phyloP scores from a whole-genome alignment of 2,113 vertebrate genomes.

The Syrrhaptes paradoxus region DNA sequence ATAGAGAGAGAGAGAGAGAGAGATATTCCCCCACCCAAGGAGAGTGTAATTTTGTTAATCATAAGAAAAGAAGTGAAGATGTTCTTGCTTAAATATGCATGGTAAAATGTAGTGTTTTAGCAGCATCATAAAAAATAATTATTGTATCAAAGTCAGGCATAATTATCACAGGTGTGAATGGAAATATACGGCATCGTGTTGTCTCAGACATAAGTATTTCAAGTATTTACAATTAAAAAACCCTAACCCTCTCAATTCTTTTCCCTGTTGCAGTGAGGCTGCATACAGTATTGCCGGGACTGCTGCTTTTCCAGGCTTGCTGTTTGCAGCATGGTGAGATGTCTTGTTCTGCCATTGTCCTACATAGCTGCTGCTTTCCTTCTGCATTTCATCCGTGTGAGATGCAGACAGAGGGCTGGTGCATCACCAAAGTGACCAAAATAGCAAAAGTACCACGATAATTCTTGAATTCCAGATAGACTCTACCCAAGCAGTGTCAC shows the following conservation, averaged over 20 bases:
- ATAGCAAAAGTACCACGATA: neutral
- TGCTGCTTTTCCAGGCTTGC: neutral
- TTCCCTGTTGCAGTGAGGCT: neutral
- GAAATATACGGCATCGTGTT: neutral
- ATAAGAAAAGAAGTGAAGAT: neutral
- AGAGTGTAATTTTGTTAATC: neutral
- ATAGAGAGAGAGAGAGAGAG: too few relatives aligned
- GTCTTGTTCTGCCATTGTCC: neutral
- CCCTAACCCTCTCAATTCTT: rapidly evolving
- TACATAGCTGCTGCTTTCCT: neutral
- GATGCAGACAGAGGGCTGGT: neutral
- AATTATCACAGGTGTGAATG: neutral
- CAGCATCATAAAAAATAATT: neutral
- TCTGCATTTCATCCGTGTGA: rapidly evolving
- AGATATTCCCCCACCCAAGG: neutral
- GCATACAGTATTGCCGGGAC: neutral
- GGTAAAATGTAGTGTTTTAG: neutral
- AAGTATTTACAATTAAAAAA: neutral
- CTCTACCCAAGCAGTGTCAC: neutral
- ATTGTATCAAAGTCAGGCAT: neutral
- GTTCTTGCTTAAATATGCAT: neutral
- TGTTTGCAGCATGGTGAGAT: rapidly evolving
- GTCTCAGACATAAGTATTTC: neutral
- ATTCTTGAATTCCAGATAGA: neutral
- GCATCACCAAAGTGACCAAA: neutral